Evolutionary conservation across 2,888 invertebrate species (phyloP).

Genomic region (Uropetala carovei): DNA sequence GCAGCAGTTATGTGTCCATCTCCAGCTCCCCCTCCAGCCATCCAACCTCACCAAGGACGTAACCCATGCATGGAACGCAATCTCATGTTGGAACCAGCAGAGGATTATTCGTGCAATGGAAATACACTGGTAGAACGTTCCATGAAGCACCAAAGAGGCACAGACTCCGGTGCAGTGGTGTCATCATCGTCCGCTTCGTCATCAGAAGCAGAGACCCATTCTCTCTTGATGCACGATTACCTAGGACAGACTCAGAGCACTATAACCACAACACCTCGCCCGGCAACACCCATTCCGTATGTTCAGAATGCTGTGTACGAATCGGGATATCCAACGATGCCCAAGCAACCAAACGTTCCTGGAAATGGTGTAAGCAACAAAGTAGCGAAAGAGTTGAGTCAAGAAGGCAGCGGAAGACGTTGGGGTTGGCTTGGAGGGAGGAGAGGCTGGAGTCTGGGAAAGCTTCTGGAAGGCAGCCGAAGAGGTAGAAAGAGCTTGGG

Average conservation of each 20-base stretch:
- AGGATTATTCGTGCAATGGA: constrained; percentile 76
- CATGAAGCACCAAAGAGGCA: constrained; percentile 54
- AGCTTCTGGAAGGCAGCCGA: constrained; percentile 76
- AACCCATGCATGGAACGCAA: constrained; percentile 90
- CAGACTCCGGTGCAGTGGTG: constrained; percentile 35
- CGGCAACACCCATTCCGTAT: constrained; percentile 82
- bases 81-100: constrained; percentile 77
- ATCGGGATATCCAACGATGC: constrained; percentile 68
- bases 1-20: constrained; percentile 73
- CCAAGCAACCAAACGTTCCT: constrained; percentile 74
- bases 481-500: constrained; percentile 74
- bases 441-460: constrained; percentile 65
- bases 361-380: constrained; percentile 73
- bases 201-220: constrained; percentile 74
- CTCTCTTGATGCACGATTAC: constrained; percentile 77
- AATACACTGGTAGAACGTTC: constrained; percentile 73
- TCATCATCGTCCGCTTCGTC: constrained; percentile 67
- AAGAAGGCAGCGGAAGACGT: background rate
- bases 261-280: constrained; percentile 73
- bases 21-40: constrained; percentile 68
- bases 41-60: constrained; percentile 90
- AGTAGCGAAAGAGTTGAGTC: constrained; percentile 70
- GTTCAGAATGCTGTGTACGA: constrained; percentile 84
- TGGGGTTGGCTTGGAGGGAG: constrained; percentile 29
- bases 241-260: constrained; percentile 73